Evolutionary conservation across 2,113 vertebrate species (phyloP), one percentile per base, ranked within the genome.

Genomic region (Cynopterus brachyotis): DNA sequence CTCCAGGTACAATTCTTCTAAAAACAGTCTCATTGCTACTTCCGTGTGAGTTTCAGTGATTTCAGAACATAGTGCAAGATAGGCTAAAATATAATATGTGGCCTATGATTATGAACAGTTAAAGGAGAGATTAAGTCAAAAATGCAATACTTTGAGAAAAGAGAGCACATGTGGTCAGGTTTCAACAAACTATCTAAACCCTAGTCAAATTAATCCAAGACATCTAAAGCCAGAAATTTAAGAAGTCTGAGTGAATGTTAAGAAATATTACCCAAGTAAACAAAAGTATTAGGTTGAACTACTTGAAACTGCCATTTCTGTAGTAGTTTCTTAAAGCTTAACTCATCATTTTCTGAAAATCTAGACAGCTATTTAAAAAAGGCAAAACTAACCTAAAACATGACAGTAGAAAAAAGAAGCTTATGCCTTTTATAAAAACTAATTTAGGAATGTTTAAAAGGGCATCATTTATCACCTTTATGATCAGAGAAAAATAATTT

Each of bases 191-290:
- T 55, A 53, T 57, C 40, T 35, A 67, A 9, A 20, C 64, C 78
- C 28, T 94, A 22, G 9, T 69, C 94, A 96, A n/a, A 59, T 79
- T 69, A 62, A 94, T 96, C 17, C 47, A 9, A 0, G 32, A 78
- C 0, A 11, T 79, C 64, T 89, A 81, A 50, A 82, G 53, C 45
- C 84, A 90, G 91, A 92, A n/a, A 86, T 86, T 35, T 17, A 81
- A 92, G 73, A 91, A 83, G n/a, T 40, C 30, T 47, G n/a, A 83
- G 30, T 4, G 67, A 80, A 26, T 50, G 13, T 72, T 83, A 95
- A 84, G 96, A 93, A 92, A 59, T 82, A 53, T 95, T 78, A 82
- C 93, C 95, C 96, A 97, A 30, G 47, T 60, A 67, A 93, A 7
- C 64, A 85, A 62, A 80, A 89, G 22, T 72, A 92, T 66, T 26